A percentile compares a stretch with the other conserved stretches of the same genome.
Evolutionary conservation across 1,140 invertebrate genomes (phyloP).

Genomic region (Drosophila orosa): DNA sequence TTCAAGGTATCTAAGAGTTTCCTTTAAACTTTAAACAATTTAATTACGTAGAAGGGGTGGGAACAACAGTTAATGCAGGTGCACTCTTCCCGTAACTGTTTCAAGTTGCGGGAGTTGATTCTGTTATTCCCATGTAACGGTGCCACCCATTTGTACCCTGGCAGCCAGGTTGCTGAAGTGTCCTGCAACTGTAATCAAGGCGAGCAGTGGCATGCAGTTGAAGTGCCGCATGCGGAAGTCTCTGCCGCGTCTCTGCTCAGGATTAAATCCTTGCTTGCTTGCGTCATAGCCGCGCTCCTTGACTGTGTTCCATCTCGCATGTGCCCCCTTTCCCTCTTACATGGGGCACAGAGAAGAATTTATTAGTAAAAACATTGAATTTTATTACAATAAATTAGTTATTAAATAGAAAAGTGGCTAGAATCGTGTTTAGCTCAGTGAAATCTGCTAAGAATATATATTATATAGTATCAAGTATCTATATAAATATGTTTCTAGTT

Average conservation of each 20-base stretch:
- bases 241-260: conserved; percentile 34
- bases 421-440: not conserved
- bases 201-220: conserved; percentile 35
- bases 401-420: not conserved
- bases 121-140: conserved; percentile 1
- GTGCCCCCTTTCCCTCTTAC: too few species aligned
- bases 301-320: conserved; percentile 6
- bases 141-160: conserved; percentile 11
- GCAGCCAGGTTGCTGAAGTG: conserved; percentile 17
- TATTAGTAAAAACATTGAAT: too few species aligned
- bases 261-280: conserved; percentile 38
- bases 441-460: not conserved
- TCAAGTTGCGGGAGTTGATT: not conserved
- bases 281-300: conserved; percentile 45
- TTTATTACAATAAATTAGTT: not conserved
- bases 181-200: conserved; percentile 40
- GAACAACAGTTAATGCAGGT: not conserved
- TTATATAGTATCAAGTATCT: not conserved
- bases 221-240: conserved; percentile 46
- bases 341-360: conserved; percentile 2
- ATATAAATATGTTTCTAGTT: too few species aligned
- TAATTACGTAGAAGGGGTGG: not conserved
- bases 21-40: not conserved
- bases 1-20: not conserved
- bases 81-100: not conserved